These are phyloP conservation scores for Pammene fasciana DNA, from an alignment of 2,888 invertebrate genomes.

Conservation along the genomic window DNA sequence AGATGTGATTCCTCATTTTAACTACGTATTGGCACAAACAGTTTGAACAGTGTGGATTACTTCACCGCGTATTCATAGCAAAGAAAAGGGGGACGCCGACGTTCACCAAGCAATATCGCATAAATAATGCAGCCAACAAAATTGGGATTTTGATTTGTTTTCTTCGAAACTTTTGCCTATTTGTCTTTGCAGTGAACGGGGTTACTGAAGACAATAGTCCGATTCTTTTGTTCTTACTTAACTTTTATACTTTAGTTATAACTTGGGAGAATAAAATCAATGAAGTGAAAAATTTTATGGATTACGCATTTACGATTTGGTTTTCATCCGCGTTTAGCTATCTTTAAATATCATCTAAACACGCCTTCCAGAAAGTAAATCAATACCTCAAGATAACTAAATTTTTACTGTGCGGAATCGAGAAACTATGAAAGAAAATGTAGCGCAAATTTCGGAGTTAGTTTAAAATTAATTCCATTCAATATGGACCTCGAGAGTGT, in stretches of 20 bases:
- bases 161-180: slow-evolving; percentile 75
- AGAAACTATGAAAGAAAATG: slow-evolving; percentile 18
- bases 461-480: slow-evolving; percentile 43
- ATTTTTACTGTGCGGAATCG: slow-evolving; percentile 6
- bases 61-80: slow-evolving; percentile 67
- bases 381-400: not conserved
- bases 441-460: slow-evolving; percentile 38
- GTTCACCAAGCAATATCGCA: slow-evolving; percentile 77
- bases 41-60: slow-evolving; percentile 70
- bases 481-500: slow-evolving; percentile 43
- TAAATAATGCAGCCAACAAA: slow-evolving; percentile 81
- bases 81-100: slow-evolving; percentile 75
- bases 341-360: slow-evolving; percentile 2
- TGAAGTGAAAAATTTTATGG: slow-evolving; percentile 62
- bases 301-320: not conserved
- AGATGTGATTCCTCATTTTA: slow-evolving; percentile 27
- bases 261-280: slow-evolving; percentile 52
- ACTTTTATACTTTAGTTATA: slow-evolving; percentile 48
- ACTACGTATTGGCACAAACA: slow-evolving; percentile 63
- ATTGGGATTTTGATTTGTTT: slow-evolving; percentile 83
- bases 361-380: not conserved
- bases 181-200: slow-evolving; percentile 67
- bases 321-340: slow-evolving; percentile 10
- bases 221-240: slow-evolving; percentile 55
- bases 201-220: slow-evolving; percentile 61